phyloP scores from a whole-genome alignment of 2,113 vertebrate genomes.

The Balaenoptera acutorostrata region DNA sequence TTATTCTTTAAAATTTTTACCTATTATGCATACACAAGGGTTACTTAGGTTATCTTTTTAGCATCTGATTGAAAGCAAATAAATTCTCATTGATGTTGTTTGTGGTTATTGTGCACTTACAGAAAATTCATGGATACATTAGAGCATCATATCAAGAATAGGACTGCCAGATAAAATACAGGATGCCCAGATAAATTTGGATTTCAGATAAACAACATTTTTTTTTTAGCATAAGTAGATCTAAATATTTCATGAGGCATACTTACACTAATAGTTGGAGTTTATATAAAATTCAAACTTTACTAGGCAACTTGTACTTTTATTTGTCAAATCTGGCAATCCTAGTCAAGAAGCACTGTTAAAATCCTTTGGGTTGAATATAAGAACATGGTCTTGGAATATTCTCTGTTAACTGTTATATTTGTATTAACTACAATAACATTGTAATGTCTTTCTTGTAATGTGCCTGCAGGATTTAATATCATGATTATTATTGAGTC shows the following conservation, averaged over 20 bases:
- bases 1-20: neutral
- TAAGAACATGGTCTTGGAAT: neutral
- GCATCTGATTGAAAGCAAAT: neutral
- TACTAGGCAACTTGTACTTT: neutral
- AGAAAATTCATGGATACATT: neutral
- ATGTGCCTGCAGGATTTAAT: neutral
- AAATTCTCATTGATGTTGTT: neutral
- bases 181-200: neutral
- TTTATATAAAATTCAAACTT: neutral
- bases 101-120: neutral
- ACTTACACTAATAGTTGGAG: neutral
- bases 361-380: neutral
- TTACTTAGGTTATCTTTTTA: neutral
- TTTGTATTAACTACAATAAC: neutral
- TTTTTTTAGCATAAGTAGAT: neutral
- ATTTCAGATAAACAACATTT: neutral
- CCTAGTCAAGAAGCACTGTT: neutral
- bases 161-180: neutral
- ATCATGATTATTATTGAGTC: conserved; percentile 50
- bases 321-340: neutral
- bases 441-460: neutral
- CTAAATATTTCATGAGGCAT: neutral
- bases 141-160: neutral
- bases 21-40: neutral
- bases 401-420: neutral